Conservation (phyloP, 2,113 vertebrate species). For the Melanostigma gelatinosum region DNA sequence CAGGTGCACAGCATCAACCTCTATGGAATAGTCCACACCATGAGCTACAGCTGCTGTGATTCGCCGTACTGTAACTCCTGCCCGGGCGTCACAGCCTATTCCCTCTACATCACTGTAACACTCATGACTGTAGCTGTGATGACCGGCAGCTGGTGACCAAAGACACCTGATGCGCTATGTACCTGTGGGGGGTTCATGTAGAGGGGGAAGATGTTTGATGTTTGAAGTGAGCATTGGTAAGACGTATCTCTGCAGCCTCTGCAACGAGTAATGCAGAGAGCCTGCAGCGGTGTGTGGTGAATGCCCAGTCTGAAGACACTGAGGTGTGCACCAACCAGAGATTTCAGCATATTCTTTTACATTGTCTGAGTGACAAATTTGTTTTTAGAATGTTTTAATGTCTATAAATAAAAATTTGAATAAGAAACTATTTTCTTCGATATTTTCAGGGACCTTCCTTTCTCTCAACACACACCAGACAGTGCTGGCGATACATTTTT, state of each 20-base stretch:
- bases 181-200: background rate
- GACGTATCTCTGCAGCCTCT: slow-evolving; percentile 23
- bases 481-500: background rate
- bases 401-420: slow-evolving; percentile 48
- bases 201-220: background rate
- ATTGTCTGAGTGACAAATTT: background rate
- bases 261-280: slow-evolving; percentile 37
- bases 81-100: background rate
- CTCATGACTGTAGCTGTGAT: slow-evolving; percentile 32
- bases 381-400: slow-evolving; percentile 16
- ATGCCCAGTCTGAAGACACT: slow-evolving; percentile 51
- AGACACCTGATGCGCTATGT: background rate
- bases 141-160: slow-evolving; percentile 15
- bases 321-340: slow-evolving; percentile 17
- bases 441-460: background rate
- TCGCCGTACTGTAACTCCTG: slow-evolving; percentile 76
- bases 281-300: background rate
- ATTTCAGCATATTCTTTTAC: background rate
- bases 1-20: slow-evolving; percentile 6
- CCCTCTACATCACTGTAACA: slow-evolving; percentile 18
- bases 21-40: slow-evolving; percentile 61
- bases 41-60: slow-evolving; percentile 77
- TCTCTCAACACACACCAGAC: background rate
- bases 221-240: background rate
- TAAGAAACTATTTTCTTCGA: background rate